These are phyloP conservation scores for Chaetophractus vellerosus DNA, from an alignment of 2,797 vertebrate genomes.

Conservation along the genomic window DNA sequence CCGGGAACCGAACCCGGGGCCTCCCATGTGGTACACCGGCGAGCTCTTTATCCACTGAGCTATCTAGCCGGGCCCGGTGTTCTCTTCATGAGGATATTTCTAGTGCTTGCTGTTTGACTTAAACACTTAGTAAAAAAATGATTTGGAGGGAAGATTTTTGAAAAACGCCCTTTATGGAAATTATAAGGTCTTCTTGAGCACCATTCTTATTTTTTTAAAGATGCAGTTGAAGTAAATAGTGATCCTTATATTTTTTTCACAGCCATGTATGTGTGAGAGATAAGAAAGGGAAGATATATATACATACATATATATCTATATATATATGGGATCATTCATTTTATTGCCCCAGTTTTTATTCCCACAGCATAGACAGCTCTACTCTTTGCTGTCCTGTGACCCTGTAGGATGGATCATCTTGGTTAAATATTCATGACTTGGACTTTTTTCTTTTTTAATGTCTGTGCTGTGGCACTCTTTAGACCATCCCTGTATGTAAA, in stretches of 20 bases:
- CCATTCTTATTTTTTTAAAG: background rate
- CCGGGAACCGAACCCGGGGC: too few relatives aligned
- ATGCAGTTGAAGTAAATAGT: background rate
- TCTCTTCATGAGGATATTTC: slow-evolving; percentile 10
- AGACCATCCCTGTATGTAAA: background rate
- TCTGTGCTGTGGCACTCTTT: background rate
- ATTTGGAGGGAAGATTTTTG: background rate
- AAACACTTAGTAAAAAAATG: background rate
- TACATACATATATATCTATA: too few relatives aligned
- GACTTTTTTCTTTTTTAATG: background rate
- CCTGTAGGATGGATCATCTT: background rate
- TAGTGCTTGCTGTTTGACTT: slow-evolving; percentile 10
- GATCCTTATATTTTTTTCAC: background rate
- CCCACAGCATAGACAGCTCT: background rate
- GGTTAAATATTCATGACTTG: slow-evolving; percentile 34
- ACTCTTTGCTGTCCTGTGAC: background rate
- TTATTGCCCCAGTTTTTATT: background rate
- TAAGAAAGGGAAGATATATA: too few relatives aligned
- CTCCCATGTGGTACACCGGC: too few relatives aligned
- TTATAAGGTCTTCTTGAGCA: background rate
- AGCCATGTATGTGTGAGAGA: background rate
- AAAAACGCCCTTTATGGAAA: background rate
- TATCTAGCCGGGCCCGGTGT: too few relatives aligned
- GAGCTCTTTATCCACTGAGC: too few relatives aligned
- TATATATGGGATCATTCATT: background rate